Percentiles rank a stretch among this genome's conserved stretches.
phyloP scores from a whole-genome alignment of 2,888 invertebrate genomes.

The Seira musarum region DNA sequence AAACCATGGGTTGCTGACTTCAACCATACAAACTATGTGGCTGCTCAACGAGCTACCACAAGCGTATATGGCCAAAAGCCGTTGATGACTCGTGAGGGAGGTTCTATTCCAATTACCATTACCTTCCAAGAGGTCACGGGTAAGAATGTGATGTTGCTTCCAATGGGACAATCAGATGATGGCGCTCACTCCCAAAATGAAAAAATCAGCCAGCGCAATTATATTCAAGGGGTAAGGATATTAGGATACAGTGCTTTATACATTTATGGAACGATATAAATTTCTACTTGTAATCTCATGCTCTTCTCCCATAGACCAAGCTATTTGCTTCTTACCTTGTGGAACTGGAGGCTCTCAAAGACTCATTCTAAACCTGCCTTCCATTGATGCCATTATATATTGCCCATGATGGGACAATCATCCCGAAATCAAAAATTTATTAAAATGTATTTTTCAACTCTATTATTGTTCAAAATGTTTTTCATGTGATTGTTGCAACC shows the following conservation, averaged over 20 bases:
- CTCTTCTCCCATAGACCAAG: constrained; percentile 83
- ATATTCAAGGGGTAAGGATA: constrained; percentile 91
- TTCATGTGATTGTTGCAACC: too few relatives aligned
- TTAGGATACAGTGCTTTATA: too few relatives aligned
- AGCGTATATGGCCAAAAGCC: constrained; percentile 92
- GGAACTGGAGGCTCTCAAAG: constrained; percentile 76
- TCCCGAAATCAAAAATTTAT: too few relatives aligned
- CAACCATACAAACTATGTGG: constrained; percentile 91
- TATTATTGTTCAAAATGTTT: too few relatives aligned
- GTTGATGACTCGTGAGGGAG: constrained; percentile 96
- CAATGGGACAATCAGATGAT: constrained; percentile 96
- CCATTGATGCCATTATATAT: too few relatives aligned
- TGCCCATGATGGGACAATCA: too few relatives aligned
- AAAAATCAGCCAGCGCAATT: constrained; percentile 93
- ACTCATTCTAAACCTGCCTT: too few relatives aligned
- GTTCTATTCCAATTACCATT: constrained; percentile 96
- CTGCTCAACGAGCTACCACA: constrained; percentile 86
- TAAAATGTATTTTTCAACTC: too few relatives aligned
- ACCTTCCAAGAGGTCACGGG: constrained; percentile 91
- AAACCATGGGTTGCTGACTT: constrained; percentile 95
- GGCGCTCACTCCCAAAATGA: constrained; percentile 99
- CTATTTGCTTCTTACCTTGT: constrained; percentile 90
- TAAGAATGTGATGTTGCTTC: constrained; percentile 93
- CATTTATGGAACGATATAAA: constrained; percentile 17
- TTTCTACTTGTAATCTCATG: constrained; percentile 5